Conservation (phyloP, 1,140 invertebrate genomes). For the Meloidogyne chitwoodi region DNA sequence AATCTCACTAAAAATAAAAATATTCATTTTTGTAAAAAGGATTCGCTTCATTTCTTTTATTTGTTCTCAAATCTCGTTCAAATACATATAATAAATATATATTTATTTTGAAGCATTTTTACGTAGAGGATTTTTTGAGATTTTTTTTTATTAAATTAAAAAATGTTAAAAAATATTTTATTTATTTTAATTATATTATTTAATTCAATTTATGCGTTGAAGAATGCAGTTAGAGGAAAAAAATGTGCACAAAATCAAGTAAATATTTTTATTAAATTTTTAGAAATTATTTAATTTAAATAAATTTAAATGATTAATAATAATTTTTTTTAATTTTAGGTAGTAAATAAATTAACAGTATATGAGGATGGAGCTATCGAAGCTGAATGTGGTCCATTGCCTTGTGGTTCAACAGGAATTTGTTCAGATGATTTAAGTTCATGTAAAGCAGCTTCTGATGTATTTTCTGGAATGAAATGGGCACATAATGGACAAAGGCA, state of each 20-base stretch:
- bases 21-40: no score
- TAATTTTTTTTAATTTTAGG: conserved; percentile 29
- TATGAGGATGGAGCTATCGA: conserved; percentile 60
- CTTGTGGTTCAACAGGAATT: conserved; percentile 47
- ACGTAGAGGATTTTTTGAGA: no score
- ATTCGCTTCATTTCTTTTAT: no score
- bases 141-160: no score
- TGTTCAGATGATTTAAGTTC: conserved; percentile 45
- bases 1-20: no score
- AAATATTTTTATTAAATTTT: conserved; percentile 1
- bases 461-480: conserved; percentile 58
- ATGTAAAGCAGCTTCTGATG: conserved; percentile 45
- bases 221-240: conserved; percentile 15
- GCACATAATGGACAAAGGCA: conserved; percentile 56
- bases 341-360: conserved; percentile 57
- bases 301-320: not conserved
- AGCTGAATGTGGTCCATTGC: conserved; percentile 59
- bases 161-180: not conserved
- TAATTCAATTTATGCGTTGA: not conserved
- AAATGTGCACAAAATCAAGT: conserved; percentile 19
- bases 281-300: not conserved
- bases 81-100: no score
- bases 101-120: no score
- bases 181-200: not conserved
- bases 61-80: no score